Conservation (phyloP, 2,797 vertebrate species). For the Argentina silus region DNA sequence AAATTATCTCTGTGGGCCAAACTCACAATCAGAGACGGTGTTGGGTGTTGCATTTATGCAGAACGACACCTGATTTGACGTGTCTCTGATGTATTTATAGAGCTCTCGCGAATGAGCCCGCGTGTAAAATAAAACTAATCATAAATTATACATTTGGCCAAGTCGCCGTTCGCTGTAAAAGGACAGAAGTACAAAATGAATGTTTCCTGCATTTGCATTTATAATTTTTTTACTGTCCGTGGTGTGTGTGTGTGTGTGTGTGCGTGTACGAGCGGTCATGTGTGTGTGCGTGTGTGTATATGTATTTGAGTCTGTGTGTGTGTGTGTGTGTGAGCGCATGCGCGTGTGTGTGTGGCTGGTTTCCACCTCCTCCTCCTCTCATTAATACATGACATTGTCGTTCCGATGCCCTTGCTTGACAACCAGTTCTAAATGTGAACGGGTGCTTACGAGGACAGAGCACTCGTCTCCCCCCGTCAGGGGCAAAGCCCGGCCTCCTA, state of each 20-base stretch:
- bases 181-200: conserved; percentile 56
- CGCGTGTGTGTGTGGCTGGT: conserved; percentile 36
- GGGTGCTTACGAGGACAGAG: conserved; percentile 49
- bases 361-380: conserved; percentile 42
- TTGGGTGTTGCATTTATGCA: conserved; percentile 31
- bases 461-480: conserved; percentile 50
- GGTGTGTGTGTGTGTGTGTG: conserved; percentile 29
- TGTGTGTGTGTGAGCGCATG: conserved; percentile 22
- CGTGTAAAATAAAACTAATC: conserved; percentile 56
- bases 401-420: conserved; percentile 62
- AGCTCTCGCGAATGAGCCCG: conserved; percentile 26
- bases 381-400: conserved; percentile 59
- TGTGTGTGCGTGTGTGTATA: conserved; percentile 8
- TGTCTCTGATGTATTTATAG: conserved; percentile 60
- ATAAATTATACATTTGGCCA: conserved; percentile 53
- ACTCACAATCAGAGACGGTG: conserved; percentile 11
- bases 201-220: conserved; percentile 45
- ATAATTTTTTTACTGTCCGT: conserved; percentile 9
- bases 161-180: conserved; percentile 38
- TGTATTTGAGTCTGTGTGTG: conserved; percentile 5
- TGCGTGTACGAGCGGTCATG: conserved; percentile 21
- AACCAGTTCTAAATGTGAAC: conserved; percentile 60
- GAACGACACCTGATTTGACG: conserved; percentile 41
- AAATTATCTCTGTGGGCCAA: conserved; percentile 31
- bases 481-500: conserved; percentile 38